phyloP scores from a whole-genome alignment of 2,797 vertebrate species.

The Enteromius paludinosus region DNA sequence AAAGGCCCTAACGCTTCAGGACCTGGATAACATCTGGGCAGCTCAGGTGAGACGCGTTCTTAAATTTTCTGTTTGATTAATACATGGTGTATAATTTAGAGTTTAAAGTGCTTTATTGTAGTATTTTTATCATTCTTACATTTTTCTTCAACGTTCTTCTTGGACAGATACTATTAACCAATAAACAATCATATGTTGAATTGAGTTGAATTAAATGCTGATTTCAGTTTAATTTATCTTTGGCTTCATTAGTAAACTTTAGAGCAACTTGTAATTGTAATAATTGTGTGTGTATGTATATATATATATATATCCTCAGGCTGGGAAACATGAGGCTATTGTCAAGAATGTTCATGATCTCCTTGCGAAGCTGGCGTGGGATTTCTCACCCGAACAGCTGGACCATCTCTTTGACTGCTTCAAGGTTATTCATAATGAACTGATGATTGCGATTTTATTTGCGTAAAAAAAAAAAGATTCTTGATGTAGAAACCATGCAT shows the following conservation, averaged over 20 bases:
- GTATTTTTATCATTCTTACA: background rate
- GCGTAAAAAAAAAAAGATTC: background rate
- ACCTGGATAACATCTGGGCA: slow-evolving; percentile 99
- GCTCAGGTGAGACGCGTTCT: slow-evolving; percentile 85
- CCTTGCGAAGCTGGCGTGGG: slow-evolving; percentile 97
- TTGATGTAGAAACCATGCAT: background rate
- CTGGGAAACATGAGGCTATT: slow-evolving; percentile 98
- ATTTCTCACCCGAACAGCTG: slow-evolving; percentile 98
- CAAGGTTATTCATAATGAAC: slow-evolving; percentile 82
- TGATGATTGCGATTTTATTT: background rate
- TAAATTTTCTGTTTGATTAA: background rate
- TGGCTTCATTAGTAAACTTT: slow-evolving; percentile 8
- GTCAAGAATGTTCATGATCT: slow-evolving; percentile 99
- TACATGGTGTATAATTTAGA: background rate
- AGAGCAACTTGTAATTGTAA: background rate
- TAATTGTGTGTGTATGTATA: background rate
- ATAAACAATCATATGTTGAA: background rate
- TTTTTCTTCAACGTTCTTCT: background rate
- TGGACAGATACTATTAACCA: background rate
- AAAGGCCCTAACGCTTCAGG: slow-evolving; percentile 97
- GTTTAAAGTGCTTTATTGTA: background rate
- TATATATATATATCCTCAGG: slow-evolving; percentile 73
- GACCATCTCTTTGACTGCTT: slow-evolving; percentile 99
- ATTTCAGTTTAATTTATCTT: background rate
- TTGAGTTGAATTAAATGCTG: no score